Percentiles rank a stretch among this genome's conserved stretches.
Conservation (phyloP, 2,888 invertebrate species). For the Epinotia bilunana region DNA sequence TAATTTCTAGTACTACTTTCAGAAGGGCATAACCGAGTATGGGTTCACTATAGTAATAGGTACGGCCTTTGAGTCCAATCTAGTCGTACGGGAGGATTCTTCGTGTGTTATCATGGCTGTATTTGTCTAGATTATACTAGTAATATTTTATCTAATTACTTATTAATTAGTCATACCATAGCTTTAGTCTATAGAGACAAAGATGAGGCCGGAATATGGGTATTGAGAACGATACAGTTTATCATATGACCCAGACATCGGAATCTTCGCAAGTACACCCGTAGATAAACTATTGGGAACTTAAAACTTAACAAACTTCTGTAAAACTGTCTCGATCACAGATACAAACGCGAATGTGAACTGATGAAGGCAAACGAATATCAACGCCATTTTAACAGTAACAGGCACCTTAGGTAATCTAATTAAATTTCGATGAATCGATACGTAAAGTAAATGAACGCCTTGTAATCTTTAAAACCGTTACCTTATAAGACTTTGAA, state of each 20-base stretch:
- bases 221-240: too few species aligned
- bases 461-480: neutral
- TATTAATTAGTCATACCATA: neutral
- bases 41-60: too few species aligned
- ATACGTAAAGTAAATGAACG: neutral
- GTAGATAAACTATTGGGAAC: too few species aligned
- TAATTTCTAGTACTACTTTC: neutral
- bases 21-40: neutral
- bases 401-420: neutral
- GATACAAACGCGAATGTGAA: neutral
- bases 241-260: too few species aligned
- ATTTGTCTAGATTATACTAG: neutral
- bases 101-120: neutral
- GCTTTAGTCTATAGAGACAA: neutral
- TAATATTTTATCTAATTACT: neutral
- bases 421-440: neutral
- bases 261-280: too few species aligned
- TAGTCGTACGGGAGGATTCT: neutral
- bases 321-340: too few species aligned
- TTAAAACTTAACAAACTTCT: too few species aligned
- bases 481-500: slow-evolving; percentile 40
- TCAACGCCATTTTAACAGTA: neutral
- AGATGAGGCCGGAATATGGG: neutral
- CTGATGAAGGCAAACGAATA: neutral
- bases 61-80: neutral